phyloP scores from a whole-genome alignment of 2,797 vertebrate species.

The Lithobates sylvaticus region DNA sequence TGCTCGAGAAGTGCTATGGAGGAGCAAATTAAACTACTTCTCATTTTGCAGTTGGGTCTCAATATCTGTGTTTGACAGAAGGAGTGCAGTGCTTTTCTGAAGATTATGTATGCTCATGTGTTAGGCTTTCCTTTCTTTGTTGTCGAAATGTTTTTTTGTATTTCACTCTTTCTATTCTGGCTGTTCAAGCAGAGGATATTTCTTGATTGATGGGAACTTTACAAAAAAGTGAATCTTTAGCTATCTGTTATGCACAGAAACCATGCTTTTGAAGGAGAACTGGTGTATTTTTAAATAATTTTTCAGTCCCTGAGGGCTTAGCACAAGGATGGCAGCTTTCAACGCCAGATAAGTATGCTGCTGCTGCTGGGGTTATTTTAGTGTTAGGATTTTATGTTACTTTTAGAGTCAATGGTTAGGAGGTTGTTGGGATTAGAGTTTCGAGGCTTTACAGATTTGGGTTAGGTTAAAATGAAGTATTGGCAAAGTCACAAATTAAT shows the following conservation, averaged over 20 bases:
- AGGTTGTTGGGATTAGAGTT: too few relatives aligned
- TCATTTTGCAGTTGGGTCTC: conserved; percentile 55
- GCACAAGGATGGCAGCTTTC: too few relatives aligned
- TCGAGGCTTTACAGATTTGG: too few relatives aligned
- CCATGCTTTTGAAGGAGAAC: too few relatives aligned
- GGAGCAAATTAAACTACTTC: conserved; percentile 69
- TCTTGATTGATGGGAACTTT: conserved; percentile 8
- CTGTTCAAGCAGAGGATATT: conserved; percentile 12
- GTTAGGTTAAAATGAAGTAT: too few relatives aligned
- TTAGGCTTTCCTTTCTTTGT: conserved; percentile 22
- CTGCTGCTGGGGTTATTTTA: too few relatives aligned
- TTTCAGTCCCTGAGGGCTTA: not conserved
- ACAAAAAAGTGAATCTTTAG: conserved; percentile 5
- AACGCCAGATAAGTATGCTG: too few relatives aligned
- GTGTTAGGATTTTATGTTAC: too few relatives aligned
- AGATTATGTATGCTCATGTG: conserved; percentile 18
- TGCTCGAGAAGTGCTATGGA: conserved; percentile 62
- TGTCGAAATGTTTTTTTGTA: not conserved
- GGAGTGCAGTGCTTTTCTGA: not conserved
- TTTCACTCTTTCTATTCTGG: conserved; percentile 15
- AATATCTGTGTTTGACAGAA: conserved; percentile 26
- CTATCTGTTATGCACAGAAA: not conserved
- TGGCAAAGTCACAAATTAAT: too few relatives aligned
- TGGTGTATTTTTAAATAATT: too few relatives aligned
- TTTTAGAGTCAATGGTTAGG: too few relatives aligned